phyloP scores from a whole-genome alignment of 2,797 vertebrate genomes.

The Cottoperca gobio region DNA sequence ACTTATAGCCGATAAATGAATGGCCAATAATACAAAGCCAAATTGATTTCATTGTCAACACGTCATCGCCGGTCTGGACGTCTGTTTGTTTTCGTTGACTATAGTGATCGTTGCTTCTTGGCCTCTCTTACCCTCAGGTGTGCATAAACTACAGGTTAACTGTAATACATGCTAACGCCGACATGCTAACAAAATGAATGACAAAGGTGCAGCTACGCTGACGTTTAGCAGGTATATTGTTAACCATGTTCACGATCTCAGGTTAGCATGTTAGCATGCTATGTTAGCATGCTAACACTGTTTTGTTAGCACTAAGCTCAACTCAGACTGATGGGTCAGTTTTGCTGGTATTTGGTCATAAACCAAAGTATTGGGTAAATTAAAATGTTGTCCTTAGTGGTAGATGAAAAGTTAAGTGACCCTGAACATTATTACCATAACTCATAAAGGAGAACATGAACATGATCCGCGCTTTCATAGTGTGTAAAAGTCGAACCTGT shows the following conservation, averaged over 20 bases:
- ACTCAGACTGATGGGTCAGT: neutral
- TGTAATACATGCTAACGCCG: neutral
- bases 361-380: neutral
- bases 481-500: neutral
- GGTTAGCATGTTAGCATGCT: too few species aligned
- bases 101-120: too few species aligned
- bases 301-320: neutral
- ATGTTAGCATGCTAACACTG: neutral
- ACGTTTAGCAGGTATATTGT: neutral
- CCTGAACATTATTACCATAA: neutral
- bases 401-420: neutral
- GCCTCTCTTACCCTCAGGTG: too few species aligned
- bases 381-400: neutral
- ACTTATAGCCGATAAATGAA: too few species aligned
- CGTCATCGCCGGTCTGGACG: too few species aligned
- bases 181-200: neutral
- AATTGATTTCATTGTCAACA: too few species aligned
- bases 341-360: neutral
- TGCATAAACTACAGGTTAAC: too few species aligned
- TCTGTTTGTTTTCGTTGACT: too few species aligned
- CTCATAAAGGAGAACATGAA: neutral
- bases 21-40: too few species aligned
- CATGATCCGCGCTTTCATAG: neutral
- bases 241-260: too few species aligned
- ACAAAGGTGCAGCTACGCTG: neutral